phyloP scores from a whole-genome alignment of 2,888 invertebrate genomes.

The Sinelater perroti region DNA sequence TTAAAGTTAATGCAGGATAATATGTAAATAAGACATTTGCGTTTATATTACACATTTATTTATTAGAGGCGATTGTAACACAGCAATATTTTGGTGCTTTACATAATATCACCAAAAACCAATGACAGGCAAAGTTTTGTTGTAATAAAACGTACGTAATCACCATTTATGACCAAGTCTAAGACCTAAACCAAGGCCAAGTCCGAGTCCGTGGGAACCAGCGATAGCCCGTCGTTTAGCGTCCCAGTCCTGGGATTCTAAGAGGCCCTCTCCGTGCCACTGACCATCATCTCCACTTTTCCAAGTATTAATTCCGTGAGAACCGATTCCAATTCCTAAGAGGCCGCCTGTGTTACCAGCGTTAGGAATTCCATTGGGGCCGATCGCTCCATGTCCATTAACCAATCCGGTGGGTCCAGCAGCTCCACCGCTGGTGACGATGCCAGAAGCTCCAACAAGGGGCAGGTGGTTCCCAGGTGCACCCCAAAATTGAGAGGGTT shows the following conservation, averaged over 20 bases:
- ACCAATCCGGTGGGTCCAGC: conserved; percentile 31
- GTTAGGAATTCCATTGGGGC: conserved; percentile 21
- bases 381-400: conserved; percentile 22
- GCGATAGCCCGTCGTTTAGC: not conserved
- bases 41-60: too few species aligned
- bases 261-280: too few species aligned
- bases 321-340: not conserved
- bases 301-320: not conserved
- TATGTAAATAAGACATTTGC: too few species aligned
- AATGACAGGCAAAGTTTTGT: too few species aligned
- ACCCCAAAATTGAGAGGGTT: conserved; percentile 12
- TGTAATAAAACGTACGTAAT: too few species aligned
- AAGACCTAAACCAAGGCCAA: not conserved
- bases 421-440: conserved; percentile 18
- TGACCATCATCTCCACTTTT: conserved; percentile 27
- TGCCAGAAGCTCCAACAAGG: conserved; percentile 23
- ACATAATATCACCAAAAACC: too few species aligned
- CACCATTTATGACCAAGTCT: too few species aligned
- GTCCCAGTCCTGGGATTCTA: too few species aligned
- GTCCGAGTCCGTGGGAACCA: conserved; percentile 2
- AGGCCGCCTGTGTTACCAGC: conserved; percentile 3
- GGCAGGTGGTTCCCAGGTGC: conserved; percentile 7
- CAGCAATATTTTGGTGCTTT: too few species aligned
- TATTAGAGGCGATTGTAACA: too few species aligned
- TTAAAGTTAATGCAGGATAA: too few species aligned